Base-by-base conservation (phyloP, 2,113 vertebrate genomes). In the Tupaia chinensis region DNA sequence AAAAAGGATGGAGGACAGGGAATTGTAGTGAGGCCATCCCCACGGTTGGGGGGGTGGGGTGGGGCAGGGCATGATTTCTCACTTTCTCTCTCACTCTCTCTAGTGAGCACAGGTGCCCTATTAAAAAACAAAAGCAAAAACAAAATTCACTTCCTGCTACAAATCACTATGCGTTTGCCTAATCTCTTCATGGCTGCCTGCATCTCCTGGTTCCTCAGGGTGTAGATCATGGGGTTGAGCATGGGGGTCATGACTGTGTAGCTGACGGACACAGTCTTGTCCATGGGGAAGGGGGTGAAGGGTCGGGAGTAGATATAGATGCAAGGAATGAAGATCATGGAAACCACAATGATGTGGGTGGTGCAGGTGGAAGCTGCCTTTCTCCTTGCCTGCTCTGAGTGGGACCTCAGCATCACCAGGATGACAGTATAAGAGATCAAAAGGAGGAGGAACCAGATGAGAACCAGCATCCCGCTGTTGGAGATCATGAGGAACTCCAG, bases 191-290 rank as follows among this genome's bases (percentile, higher is more conserved):
- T 77, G 20, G 97, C 92, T 14, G 53, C 77, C 66, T 97, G 93
- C 78, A 97, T 96, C 91, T 98, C 96, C 91, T 95, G 93, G 53
- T 97, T 98, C 74, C 97, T 96, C 79, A 98, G 80, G 0, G 97
- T 97, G 29, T 98, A 98, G 90, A 98, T 97, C 81, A 98, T 77
- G 58, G 98, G 98, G 63, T 97, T 98, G 54, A 98, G 89, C 94
- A 98, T 97, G 25, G 98, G 96, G 8, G 97, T 97, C 77, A 98
- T 66, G 56, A 98, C 96, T 0, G 94, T 98, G 80, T 97, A 82
- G 82, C 97, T 97, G 85, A 98, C 74, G 29, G 97, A 97, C 20
- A 97, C 96, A 3, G 97, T 82, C 29, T 98, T 98, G 93, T 98
- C 96, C 96, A 97, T 22, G 44, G 94, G 88, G 29, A 97, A 97